Evolutionary conservation across 2,797 vertebrate species (phyloP), one percentile per base, ranked within the genome.

Genomic region (Schizopygopsis malacanthus): DNA sequence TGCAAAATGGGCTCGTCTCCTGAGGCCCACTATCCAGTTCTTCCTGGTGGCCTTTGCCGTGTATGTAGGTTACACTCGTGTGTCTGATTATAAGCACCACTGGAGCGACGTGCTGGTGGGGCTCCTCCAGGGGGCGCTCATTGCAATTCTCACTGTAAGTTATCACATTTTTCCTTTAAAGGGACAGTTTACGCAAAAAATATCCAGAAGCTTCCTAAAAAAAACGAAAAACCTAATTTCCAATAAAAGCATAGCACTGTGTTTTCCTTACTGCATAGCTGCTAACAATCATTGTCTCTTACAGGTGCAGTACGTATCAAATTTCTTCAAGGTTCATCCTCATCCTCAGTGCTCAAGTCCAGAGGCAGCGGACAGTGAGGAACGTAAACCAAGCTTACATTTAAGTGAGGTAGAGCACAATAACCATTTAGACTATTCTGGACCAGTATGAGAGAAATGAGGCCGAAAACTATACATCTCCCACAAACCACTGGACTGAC

Each of bases 61-160:
- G 69, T 99, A 96, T 0, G 98, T 99, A 25, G 98, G 95, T 43
- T 99, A 98, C 94, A 97, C 97, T 0, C 94, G 97, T 0, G 96
- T 99, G 18, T 97, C 97, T 0, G 98, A 99, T 94, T 96, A 97
- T 93, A 98, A 98, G 59, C 98, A 99, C 90, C 97, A 98, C 94
- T 97, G 96, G 96, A 97, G 97, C 0, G 98, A 99, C 0, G 97
- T 99, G 1, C 84, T 99, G 85, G 95, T 95, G 3, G 98, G 98
- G 33, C 94, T 99, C 81, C 93, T 99, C 89, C 98, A 98, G 92
- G 98, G 98, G 2, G 96, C 96, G 0, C 93, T 98, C 69, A 95
- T 98, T 6, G 98, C 98, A 0, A 63, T 96, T 80, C 95, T 99
- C 86, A 96, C 92, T 0, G 97, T 99, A 93, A 97, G 97, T 92